Evolutionary conservation across 1,140 invertebrate genomes (phyloP).

Genomic region (Babylonia areolata): DNA sequence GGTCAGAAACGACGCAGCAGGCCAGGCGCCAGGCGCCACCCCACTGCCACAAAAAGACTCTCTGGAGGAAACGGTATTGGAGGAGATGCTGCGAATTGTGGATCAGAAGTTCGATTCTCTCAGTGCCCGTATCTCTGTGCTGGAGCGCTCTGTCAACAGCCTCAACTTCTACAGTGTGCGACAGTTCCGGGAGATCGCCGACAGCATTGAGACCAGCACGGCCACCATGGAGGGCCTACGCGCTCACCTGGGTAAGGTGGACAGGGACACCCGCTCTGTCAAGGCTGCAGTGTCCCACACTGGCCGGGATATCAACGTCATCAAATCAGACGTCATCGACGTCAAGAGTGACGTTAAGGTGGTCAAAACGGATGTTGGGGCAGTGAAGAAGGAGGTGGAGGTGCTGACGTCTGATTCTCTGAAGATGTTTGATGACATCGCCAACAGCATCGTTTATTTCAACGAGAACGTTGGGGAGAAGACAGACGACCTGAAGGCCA

Average conservation of each 20-base stretch:
- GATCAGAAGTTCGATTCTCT: constrained; percentile 61
- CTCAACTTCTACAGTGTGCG: constrained; percentile 58
- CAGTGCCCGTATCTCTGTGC: constrained; percentile 48
- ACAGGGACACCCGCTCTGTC: constrained; percentile 23
- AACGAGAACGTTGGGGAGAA: constrained; percentile 45
- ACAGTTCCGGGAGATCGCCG: constrained; percentile 52
- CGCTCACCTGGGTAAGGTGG: constrained; percentile 24
- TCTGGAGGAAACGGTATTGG: constrained; percentile 52
- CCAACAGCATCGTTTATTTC: constrained; percentile 45
- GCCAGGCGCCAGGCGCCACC: not conserved
- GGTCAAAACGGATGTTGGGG: not conserved
- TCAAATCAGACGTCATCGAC: constrained; percentile 18
- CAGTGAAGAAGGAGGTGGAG: not conserved
- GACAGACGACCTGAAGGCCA: constrained; percentile 23
- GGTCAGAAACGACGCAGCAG: not conserved
- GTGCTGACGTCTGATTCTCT: not conserved
- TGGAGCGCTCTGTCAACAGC: constrained; percentile 55
- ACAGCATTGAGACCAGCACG: constrained; percentile 11
- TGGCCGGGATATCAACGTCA: constrained; percentile 22
- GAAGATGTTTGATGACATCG: constrained; percentile 52
- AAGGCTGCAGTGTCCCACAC: constrained; percentile 24
- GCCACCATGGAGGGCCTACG: constrained; percentile 14
- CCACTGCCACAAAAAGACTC: constrained; percentile 19
- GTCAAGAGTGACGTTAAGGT: constrained; percentile 13
- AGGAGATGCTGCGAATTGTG: constrained; percentile 52